Conservation (phyloP, 2,113 vertebrate genomes). For the Oenanthe oenanthe region DNA sequence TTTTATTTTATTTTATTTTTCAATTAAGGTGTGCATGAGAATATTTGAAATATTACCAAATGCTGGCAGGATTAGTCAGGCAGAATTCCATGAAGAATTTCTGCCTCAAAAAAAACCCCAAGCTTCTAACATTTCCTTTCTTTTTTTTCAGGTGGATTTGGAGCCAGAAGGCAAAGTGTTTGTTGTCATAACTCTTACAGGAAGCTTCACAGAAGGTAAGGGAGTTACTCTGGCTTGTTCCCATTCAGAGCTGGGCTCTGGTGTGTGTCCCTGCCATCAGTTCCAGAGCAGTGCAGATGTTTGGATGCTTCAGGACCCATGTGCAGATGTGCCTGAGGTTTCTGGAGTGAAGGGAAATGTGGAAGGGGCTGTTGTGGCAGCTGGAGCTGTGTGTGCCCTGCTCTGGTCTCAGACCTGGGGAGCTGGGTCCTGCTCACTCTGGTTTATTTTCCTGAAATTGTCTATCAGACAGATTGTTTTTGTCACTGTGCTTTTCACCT, state of each 20-base stretch:
- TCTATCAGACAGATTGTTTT: background rate
- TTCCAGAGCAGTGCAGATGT: background rate
- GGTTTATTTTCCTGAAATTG: background rate
- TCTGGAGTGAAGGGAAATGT: background rate
- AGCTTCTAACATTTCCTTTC: background rate
- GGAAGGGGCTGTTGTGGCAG: background rate
- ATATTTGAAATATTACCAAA: background rate
- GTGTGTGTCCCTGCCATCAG: background rate
- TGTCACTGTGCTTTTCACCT: background rate
- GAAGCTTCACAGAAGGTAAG: conserved; percentile 94
- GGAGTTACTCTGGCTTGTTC: conserved; percentile 14
- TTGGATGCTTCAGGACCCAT: background rate
- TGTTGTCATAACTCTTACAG: conserved; percentile 86
- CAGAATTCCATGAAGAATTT: background rate
- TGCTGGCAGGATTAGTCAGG: background rate
- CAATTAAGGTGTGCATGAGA: background rate
- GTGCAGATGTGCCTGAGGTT: background rate
- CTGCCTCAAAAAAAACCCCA: background rate
- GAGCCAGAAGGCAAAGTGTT: conserved; percentile 97
- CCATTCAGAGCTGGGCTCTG: background rate
- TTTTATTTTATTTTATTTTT: background rate
- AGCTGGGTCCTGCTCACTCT: background rate
- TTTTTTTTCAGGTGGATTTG: conserved; percentile 87
- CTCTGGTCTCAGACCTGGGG: background rate
- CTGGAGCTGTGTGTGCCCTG: background rate